A percentile compares a stretch with the other conserved stretches of the same genome.
These are phyloP conservation scores for Nymphalis c-album DNA, from an alignment of 2,888 invertebrate species.

Conservation along the genomic window DNA sequence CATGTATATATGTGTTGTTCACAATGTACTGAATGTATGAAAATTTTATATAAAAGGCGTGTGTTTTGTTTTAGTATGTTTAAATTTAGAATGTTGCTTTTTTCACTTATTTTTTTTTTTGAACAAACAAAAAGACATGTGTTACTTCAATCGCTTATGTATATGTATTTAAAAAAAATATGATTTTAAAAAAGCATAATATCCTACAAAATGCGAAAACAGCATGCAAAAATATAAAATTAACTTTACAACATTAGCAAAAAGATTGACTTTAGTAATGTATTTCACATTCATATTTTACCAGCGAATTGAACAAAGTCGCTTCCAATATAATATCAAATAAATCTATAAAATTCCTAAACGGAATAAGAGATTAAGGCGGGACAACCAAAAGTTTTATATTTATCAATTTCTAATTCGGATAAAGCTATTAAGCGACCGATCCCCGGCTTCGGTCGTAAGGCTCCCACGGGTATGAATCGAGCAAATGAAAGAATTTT, in stretches of 20 bases:
- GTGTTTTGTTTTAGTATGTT: not conserved
- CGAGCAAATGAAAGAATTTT: conserved; percentile 30
- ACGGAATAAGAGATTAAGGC: not conserved
- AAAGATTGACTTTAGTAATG: too few relatives aligned
- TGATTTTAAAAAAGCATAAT: too few relatives aligned
- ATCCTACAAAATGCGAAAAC: too few relatives aligned
- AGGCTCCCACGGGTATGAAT: conserved; percentile 24
- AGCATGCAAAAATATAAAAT: too few relatives aligned
- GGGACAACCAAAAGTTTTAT: not conserved
- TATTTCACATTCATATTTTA: too few relatives aligned
- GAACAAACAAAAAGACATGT: too few relatives aligned
- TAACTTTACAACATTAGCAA: too few relatives aligned
- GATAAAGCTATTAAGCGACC: conserved; percentile 14
- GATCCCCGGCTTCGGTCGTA: conserved; percentile 9
- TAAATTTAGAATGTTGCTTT: not conserved
- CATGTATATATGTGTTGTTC: not conserved
- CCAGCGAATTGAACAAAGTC: not conserved
- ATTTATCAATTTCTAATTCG: conserved; percentile 12
- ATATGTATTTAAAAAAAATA: too few relatives aligned
- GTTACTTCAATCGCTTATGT: too few relatives aligned
- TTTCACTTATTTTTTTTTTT: too few relatives aligned
- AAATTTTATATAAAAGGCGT: not conserved
- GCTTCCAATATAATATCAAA: not conserved
- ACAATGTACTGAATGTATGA: not conserved
- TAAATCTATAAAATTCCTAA: not conserved